A percentile compares a stretch with the other conserved stretches of the same genome.
Conservation (phyloP, 2,797 vertebrate species). For the Telmatherina bonti region DNA sequence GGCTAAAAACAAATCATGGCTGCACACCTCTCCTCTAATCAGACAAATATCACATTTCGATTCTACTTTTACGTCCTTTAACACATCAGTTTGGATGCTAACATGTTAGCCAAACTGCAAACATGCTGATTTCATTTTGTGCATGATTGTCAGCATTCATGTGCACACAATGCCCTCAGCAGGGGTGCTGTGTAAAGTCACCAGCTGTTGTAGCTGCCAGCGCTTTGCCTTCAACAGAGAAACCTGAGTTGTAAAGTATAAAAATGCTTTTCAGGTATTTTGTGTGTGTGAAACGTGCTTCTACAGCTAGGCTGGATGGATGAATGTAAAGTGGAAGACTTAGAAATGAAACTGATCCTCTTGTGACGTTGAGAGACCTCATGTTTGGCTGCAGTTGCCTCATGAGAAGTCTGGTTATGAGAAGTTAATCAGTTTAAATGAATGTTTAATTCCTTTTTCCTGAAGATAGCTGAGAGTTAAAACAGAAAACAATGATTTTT, state of each 20-base stretch:
- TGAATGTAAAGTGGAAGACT: too few species aligned
- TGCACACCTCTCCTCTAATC: not conserved
- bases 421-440: slow-evolving; percentile 9
- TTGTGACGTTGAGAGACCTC: not conserved
- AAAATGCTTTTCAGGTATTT: not conserved
- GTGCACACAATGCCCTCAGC: not conserved
- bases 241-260: not conserved
- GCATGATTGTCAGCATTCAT: not conserved
- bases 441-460: slow-evolving; percentile 22
- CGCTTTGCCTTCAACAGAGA: not conserved
- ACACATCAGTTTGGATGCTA: too few species aligned
- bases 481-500: not conserved
- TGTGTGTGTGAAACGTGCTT: not conserved
- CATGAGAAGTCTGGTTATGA: slow-evolving; percentile 7
- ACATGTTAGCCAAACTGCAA: too few species aligned
- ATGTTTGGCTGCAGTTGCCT: not conserved
- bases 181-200: not conserved
- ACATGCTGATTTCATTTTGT: too few species aligned
- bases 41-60: not conserved
- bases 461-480: slow-evolving; percentile 17
- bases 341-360: too few species aligned
- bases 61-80: too few species aligned
- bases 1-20: too few species aligned
- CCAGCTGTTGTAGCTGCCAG: not conserved
- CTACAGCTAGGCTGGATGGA: not conserved